Conservation (phyloP, 37 sponge, comb jelly and placozoan genomes). For the Ianthella basta region DNA sequence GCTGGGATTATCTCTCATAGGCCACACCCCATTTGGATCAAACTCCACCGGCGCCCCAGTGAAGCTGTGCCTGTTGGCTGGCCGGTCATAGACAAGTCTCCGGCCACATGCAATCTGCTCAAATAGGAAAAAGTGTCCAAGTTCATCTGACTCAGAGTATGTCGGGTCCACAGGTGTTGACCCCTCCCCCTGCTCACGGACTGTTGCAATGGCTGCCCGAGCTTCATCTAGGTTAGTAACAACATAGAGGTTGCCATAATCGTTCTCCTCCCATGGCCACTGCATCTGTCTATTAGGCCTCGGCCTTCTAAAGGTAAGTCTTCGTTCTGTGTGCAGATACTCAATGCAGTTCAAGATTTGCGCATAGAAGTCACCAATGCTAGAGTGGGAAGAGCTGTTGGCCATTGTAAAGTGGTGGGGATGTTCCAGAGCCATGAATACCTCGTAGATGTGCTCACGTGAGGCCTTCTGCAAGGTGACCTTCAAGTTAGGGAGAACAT, state of each 20-base stretch:
- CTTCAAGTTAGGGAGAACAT: conserved; percentile 44
- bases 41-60: conserved; percentile 49
- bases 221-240: conserved; percentile 39
- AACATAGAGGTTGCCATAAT: background rate
- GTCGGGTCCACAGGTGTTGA: conserved; percentile 42
- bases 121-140: conserved; percentile 63
- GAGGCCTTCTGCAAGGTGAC: conserved; percentile 39
- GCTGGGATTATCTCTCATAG: conserved; percentile 72
- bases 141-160: background rate
- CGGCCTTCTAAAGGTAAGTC: background rate
- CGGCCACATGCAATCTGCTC: conserved; percentile 61
- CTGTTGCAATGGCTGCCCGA: conserved; percentile 33
- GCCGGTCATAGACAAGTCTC: conserved; percentile 11
- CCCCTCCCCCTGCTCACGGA: conserved; percentile 72
- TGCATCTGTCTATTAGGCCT: conserved; percentile 15
- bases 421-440: conserved; percentile 50
- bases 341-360: conserved; percentile 47
- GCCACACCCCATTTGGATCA: conserved; percentile 68
- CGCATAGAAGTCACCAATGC: conserved; percentile 58
- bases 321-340: background rate
- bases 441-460: conserved; percentile 35
- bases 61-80: conserved; percentile 27
- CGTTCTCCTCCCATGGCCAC: conserved; percentile 39
- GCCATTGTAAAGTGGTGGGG: conserved; percentile 10
- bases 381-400: background rate